Conservation (phyloP, 2,888 invertebrate genomes). For the Xanthia icteritia region DNA sequence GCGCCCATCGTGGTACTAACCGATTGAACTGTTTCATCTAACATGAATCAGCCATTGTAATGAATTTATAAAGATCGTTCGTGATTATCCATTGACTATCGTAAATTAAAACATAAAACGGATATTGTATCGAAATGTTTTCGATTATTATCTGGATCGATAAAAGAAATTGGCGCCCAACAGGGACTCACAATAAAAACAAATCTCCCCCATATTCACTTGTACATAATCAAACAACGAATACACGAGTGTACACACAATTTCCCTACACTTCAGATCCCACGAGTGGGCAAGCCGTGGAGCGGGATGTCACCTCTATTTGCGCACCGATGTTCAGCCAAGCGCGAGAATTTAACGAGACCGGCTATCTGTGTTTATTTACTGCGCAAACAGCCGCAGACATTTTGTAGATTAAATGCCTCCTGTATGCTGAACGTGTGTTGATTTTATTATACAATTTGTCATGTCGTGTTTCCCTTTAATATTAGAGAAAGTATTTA, state of each 20-base stretch:
- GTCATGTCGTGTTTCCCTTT: constrained; percentile 18
- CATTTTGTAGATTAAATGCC: constrained; percentile 80
- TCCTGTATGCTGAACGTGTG: constrained; percentile 48
- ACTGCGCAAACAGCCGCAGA: constrained; percentile 74
- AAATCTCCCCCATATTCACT: constrained; percentile 18
- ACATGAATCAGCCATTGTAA: constrained; percentile 9
- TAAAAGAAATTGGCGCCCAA: constrained; percentile 72
- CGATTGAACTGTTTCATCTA: constrained; percentile 30
- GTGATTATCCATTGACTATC: not conserved
- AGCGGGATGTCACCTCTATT: constrained; percentile 69
- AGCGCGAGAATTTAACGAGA: constrained; percentile 85
- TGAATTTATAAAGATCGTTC: constrained; percentile 14
- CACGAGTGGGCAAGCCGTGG: constrained; percentile 57
- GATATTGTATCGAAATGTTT: not conserved
- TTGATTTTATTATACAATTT: constrained; percentile 52
- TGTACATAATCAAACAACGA: constrained; percentile 31
- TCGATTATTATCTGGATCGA: not conserved
- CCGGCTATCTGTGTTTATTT: constrained; percentile 72
- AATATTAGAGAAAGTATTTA: not conserved
- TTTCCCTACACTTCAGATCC: constrained; percentile 50
- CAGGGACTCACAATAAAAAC: constrained; percentile 60
- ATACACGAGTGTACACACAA: constrained; percentile 35
- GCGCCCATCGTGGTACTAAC: constrained; percentile 49
- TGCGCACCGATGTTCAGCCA: constrained; percentile 62
- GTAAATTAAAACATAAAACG: constrained; percentile 1